Percentiles rank a stretch among this genome's conserved stretches.
phyloP scores from a whole-genome alignment of 2,888 invertebrate species.

The Tridacna crocea region DNA sequence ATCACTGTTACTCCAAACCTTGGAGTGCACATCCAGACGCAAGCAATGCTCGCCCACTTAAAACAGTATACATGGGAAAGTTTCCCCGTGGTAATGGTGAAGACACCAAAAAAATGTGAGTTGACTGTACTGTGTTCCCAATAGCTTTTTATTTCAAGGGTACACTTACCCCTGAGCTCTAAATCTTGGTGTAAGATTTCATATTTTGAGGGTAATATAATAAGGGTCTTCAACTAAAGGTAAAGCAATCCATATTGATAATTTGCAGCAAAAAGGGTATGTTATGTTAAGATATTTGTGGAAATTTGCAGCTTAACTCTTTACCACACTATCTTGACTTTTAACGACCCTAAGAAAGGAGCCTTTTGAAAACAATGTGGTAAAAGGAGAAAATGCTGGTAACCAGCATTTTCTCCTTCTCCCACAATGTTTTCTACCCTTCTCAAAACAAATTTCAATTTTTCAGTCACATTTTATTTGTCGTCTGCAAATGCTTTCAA shows the following conservation, averaged over 20 bases:
- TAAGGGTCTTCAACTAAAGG: no score
- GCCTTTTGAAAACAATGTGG: not conserved
- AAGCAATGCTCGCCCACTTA: constrained; percentile 87
- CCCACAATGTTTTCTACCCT: not conserved
- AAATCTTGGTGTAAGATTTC: no score
- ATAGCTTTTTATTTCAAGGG: no score
- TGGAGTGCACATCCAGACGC: constrained; percentile 89
- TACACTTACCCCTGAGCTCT: no score
- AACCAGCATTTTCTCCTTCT: not conserved
- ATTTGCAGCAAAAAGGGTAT: no score
- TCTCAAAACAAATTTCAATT: not conserved
- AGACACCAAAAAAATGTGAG: constrained; percentile 13
- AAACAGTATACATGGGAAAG: constrained; percentile 83
- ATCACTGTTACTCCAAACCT: constrained; percentile 90
- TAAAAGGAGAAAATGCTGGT: not conserved
- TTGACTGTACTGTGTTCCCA: no score
- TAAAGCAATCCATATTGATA: no score
- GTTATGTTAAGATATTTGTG: no score
- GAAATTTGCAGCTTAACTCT: no score
- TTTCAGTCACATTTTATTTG: not conserved
- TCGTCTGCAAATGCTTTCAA: not conserved
- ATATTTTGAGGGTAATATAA: no score
- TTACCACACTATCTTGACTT: not conserved
- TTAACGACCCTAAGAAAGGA: not conserved
- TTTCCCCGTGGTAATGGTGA: constrained; percentile 71